A percentile compares a stretch with the other conserved stretches of the same genome.
Evolutionary conservation across 2,113 vertebrate species (phyloP).

Genomic region (Coturnix japonica): DNA sequence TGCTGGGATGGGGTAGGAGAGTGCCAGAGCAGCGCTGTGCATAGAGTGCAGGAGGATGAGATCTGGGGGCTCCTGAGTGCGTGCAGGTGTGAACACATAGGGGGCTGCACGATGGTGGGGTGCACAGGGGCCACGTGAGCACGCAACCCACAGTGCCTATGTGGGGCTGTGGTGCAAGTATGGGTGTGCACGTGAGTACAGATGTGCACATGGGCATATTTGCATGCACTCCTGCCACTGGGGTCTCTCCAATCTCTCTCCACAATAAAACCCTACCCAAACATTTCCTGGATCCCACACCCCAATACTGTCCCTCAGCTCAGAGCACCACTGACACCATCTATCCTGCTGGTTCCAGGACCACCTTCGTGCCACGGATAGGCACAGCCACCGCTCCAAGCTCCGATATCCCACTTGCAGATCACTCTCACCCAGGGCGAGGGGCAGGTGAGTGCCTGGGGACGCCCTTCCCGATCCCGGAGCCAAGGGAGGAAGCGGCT

Average conservation of each 20-base stretch:
- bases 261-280: no score
- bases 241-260: neutral
- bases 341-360: neutral
- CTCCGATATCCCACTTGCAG: accelerated
- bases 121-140: neutral
- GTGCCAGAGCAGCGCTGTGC: neutral
- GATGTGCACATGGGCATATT: accelerated
- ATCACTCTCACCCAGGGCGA: neutral
- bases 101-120: accelerated
- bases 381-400: neutral
- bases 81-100: neutral
- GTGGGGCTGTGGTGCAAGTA: neutral
- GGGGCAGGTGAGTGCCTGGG: conserved; percentile 44
- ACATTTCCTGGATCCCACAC: accelerated
- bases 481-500: conserved; percentile 66
- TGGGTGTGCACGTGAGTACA: neutral
- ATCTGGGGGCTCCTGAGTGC: neutral
- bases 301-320: neutral
- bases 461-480: neutral
- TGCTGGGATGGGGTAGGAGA: neutral
- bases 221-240: neutral
- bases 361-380: neutral
- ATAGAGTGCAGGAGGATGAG: neutral
- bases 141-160: accelerated
- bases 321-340: accelerated